These are phyloP conservation scores for Bombus confusus DNA, from an alignment of 1,140 invertebrate genomes.

Conservation along the genomic window DNA sequence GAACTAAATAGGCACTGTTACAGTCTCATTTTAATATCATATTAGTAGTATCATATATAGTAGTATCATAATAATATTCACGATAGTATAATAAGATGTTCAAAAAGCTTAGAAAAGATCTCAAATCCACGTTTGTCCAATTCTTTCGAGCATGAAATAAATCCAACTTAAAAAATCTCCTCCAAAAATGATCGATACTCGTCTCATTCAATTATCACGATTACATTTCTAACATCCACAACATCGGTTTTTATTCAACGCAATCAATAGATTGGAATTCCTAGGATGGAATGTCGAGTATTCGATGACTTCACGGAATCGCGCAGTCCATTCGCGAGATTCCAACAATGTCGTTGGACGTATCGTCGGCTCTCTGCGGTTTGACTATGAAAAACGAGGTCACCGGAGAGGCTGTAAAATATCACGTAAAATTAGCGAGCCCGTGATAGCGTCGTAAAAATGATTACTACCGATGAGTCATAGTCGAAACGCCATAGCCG, in stretches of 20 bases:
- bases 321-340: slow-evolving; percentile 2
- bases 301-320: slow-evolving; percentile 5
- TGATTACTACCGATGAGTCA: slow-evolving; percentile 41
- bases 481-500: slow-evolving; percentile 15
- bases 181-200: not conserved
- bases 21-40: no score
- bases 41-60: no score
- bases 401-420: slow-evolving; percentile 5
- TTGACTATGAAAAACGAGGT: slow-evolving; percentile 24
- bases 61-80: no score
- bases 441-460: slow-evolving; percentile 24
- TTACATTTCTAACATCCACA: not conserved
- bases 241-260: not conserved
- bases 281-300: not conserved
- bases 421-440: slow-evolving; percentile 28
- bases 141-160: no score
- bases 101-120: no score
- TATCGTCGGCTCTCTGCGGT: not conserved
- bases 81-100: no score
- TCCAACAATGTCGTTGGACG: not conserved
- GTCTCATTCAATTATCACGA: no score
- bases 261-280: not conserved
- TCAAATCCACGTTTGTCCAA: no score
- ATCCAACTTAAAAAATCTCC: no score
- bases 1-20: no score